Conservation (phyloP, 1,140 invertebrate genomes). For the Micrasema minimum region DNA sequence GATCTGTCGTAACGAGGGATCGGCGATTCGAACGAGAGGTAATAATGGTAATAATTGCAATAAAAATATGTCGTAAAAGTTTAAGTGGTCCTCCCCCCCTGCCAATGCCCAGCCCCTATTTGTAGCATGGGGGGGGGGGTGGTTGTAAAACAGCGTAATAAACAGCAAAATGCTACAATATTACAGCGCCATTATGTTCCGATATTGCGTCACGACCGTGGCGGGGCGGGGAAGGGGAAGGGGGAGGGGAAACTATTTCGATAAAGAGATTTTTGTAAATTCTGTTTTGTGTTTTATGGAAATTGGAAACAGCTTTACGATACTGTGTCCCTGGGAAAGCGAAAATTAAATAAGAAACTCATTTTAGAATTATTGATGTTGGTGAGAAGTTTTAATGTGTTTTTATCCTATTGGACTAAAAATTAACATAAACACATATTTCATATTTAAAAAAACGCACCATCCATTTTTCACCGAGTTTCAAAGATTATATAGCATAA, state of each 20-base stretch:
- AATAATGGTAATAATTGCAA: slow-evolving; percentile 53
- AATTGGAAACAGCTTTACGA: too few species aligned
- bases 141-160: slow-evolving; percentile 53
- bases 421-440: too few species aligned
- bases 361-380: too few species aligned
- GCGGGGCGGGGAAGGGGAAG: neutral
- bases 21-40: slow-evolving; percentile 11
- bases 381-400: too few species aligned
- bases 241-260: neutral
- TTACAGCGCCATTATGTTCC: slow-evolving; percentile 53
- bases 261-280: neutral
- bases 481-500: too few species aligned
- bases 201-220: neutral
- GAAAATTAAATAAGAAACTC: too few species aligned
- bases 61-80: slow-evolving; percentile 52
- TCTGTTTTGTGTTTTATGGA: neutral
- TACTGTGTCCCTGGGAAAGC: too few species aligned
- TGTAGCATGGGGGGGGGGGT: slow-evolving; percentile 12
- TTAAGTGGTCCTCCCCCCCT: slow-evolving; percentile 10
- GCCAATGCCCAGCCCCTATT: neutral
- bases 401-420: too few species aligned
- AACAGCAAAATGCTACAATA: slow-evolving; percentile 54
- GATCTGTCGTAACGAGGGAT: slow-evolving; percentile 8
- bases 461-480: too few species aligned
- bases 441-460: too few species aligned